phyloP scores from a whole-genome alignment of 2,888 invertebrate species.

The Mythimna ferrago region DNA sequence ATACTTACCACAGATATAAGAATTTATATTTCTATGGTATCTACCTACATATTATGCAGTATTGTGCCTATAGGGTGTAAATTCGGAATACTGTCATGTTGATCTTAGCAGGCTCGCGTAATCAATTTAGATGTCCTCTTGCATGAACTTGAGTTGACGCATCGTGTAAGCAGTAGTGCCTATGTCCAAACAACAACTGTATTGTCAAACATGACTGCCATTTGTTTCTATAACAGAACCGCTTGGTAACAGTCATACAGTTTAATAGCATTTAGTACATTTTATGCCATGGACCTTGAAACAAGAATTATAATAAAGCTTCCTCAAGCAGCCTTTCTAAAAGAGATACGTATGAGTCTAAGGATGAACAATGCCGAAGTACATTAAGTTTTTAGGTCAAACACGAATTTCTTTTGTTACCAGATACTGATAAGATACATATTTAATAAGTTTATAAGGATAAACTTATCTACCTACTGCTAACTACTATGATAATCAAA shows the following conservation, averaged over 20 bases:
- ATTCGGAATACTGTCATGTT: background rate
- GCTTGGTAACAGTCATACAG: background rate
- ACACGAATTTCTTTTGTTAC: slow-evolving; percentile 2
- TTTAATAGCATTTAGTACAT: background rate
- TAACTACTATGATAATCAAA: background rate
- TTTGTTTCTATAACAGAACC: slow-evolving; percentile 15
- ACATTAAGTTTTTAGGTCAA: slow-evolving; percentile 7
- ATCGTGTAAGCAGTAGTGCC: background rate
- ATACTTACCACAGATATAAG: too few relatives aligned
- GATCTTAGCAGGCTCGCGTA: slow-evolving; percentile 4
- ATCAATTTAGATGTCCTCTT: slow-evolving; percentile 23
- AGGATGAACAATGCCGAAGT: background rate
- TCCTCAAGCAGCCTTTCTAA: background rate
- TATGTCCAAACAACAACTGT: slow-evolving; percentile 9
- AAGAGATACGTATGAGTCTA: background rate
- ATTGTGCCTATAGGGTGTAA: background rate
- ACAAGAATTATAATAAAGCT: slow-evolving; percentile 2
- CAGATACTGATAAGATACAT: slow-evolving; percentile 8
- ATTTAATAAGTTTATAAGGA: background rate
- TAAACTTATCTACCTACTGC: background rate
- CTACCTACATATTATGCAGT: background rate
- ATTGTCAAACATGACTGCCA: background rate
- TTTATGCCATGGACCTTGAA: background rate
- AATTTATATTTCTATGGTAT: too few relatives aligned
- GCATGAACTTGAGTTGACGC: slow-evolving; percentile 4